Percentiles rank a stretch among this genome's conserved stretches.
Evolutionary conservation across 1,140 invertebrate genomes (phyloP).

Genomic region (Diachasmimorpha longicaudata): DNA sequence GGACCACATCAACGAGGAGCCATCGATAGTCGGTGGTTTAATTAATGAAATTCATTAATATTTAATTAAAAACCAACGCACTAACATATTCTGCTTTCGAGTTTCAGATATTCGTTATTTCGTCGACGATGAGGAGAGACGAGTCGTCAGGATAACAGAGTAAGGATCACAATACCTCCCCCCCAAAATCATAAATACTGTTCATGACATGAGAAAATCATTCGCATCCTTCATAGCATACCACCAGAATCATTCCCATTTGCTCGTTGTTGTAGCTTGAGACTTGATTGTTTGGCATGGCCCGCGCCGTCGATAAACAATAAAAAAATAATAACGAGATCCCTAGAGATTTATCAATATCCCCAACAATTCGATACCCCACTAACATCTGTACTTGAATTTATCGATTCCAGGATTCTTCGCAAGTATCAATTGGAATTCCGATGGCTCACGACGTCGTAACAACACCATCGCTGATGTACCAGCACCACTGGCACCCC

Average conservation of each 20-base stretch:
- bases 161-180: not conserved
- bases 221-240: slow-evolving; percentile 15
- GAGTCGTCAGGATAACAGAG: not conserved
- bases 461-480: slow-evolving; percentile 34
- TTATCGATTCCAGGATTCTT: slow-evolving; percentile 54
- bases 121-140: not conserved
- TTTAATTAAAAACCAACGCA: not conserved
- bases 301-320: slow-evolving; percentile 39
- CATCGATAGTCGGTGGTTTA: not conserved
- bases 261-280: slow-evolving; percentile 63
- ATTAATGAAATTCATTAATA: no score
- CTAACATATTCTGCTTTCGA: slow-evolving; percentile 22
- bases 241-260: slow-evolving; percentile 33
- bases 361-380: not conserved
- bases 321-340: not conserved
- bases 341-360: not conserved
- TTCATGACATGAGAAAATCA: not conserved
- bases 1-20: not conserved
- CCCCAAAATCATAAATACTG: not conserved
- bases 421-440: slow-evolving; percentile 51
- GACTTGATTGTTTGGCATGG: slow-evolving; percentile 60
- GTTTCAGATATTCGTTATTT: slow-evolving; percentile 18
- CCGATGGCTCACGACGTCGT: slow-evolving; percentile 31
- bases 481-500: slow-evolving; percentile 51
- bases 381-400: slow-evolving; percentile 26